Evolutionary conservation across 2,888 invertebrate genomes (phyloP), one percentile per base, ranked within the genome.

Genomic region (Dendrolimus pini): DNA sequence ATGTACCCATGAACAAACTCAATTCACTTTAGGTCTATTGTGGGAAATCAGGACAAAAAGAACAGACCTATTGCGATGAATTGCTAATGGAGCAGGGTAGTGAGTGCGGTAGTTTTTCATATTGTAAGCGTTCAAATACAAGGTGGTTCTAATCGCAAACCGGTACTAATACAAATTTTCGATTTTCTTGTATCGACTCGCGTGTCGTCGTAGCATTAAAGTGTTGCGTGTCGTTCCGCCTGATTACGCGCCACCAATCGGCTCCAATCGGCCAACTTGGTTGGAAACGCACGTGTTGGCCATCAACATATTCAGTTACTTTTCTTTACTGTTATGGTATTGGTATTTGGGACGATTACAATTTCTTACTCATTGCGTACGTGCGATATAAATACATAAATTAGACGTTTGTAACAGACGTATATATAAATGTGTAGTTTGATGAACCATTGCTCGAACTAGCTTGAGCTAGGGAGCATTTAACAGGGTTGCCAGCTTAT

Each of bases 141-240:
- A 54, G 14, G 14, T 54, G 30, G 30, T 7, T 54, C 13, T 7
- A 54, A 54, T 55, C 41, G 41, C 10, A 14, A 41, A 70, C 77
- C 73, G 75, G 73, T 79, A 75, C 57, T 30, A 69, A 63, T 69
- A 68, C 65, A 62, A 68, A 70, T 66, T 75, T 73, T 67, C 67
- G 66, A 66, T 75, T 71, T 74, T 71, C 70, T 70, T 61, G 67
- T 62, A 65, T 61, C 55, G 62, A 62, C 71, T 65, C 60, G 83
- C 85, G 78, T 86, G 85, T 72, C 68, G 62, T 60, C 61, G 64
- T 63, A 68, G 70, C 69, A 75, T 82, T 79, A 77, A 74, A 79
- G 77, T 61, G 61, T 71, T 74, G 78, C 80, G 76, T 80, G 80
- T 63, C 58, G 82, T 83, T 83, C 77, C 74, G 72, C 65, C 56